Base-by-base conservation (phyloP, 2,797 vertebrate species). In the Synanceia verrucosa region DNA sequence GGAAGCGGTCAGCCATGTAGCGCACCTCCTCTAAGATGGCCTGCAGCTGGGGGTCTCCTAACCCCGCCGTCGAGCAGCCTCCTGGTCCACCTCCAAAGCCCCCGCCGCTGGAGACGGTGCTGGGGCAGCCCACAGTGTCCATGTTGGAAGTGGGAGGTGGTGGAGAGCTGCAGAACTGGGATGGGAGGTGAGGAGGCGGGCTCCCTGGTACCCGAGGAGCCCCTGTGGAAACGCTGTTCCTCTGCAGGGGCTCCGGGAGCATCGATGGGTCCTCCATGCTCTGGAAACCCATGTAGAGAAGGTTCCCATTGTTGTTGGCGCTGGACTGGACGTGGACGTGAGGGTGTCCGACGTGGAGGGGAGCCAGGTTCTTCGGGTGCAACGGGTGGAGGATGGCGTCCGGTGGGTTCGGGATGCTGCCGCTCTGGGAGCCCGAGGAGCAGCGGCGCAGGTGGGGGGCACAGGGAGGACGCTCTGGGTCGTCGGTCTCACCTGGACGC, bases 21-120 rank as follows among this genome's bases (percentile, higher is more conserved):
- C 92, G 94, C 61, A 96, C 90, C 74, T 96, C 95, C 77, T 95
- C 94, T 72, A 96, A 79, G 72, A 96, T 94, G 3, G 89, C 94
- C 86, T 94, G 92, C 1, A 96, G 90, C 73, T 95, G 94, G 1
- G 91, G 92, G 76, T 93, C 93, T 29, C 92, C 94, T 19, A 92
- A 82, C 9, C 85, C 89, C 1, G 80, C 53, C 1, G 84, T 46
- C 0, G 92, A 93, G 73, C 93, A 93, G 0, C 85, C 92, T 28
- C 81, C 88, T 0, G 76, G 18, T 16, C 89, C 86, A 5, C 79
- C 79, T 12, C 90, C 92, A 5, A 90, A 91, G 7, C 91, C 91
- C 29, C 91, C 92, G 1, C 90, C 93, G 2, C 93, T 94, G 34
- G 94, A 94, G 26, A 93, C 89, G 0, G 88, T 93, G 87, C 92